Evolutionary conservation across 1,140 invertebrate species (phyloP), one percentile per base, ranked within the genome.

Genomic region (Episyrphus balteatus): DNA sequence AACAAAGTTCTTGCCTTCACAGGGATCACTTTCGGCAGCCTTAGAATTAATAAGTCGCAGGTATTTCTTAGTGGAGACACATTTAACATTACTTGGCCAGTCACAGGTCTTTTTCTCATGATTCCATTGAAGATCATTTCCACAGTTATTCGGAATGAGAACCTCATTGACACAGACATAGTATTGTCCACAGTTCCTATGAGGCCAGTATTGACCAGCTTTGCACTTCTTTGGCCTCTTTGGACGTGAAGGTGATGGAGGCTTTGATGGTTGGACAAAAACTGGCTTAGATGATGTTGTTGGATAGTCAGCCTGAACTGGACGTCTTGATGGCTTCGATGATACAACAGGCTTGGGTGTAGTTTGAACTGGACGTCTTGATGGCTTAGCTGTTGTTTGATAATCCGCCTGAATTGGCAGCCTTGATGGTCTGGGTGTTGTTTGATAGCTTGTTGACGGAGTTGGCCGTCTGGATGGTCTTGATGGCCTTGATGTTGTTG

Each of bases 81-180:
- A 68, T 39, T 65, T 56, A 0, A 68, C 66, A 40, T 64, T 62
- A 38, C 58, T 49, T 2, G 61, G 65, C 80, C 83, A 86, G 60
- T 89, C 86, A 54, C 87, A 90, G 44, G 79, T 80, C 50, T 84
- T 77, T 56, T 76, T 61, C 56, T 81, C 74, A 55, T 72, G 70
- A 60, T 86, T 86, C 84, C 87, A 92, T 41, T 81, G 75, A 1
- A 90, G 70, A 2, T 80, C 78, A 14, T 69, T 66, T 0, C 84
- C 81, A 65, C 88, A 92, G 0, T 58, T 54, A 40, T 51, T 58
- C 10, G 59, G 55, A 34, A 55, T 56, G 11, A 64, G 43, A 0
- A 47, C 53, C 18, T 54, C 56, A 54, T 68, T 65, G 9, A 66
- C 50, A 34, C 62, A 66, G 15, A 65, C 58, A 44, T 67, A 66